Percentiles rank a stretch among this genome's conserved stretches.
Conservation (phyloP, 2,888 invertebrate genomes). For the Leucophenga montana region DNA sequence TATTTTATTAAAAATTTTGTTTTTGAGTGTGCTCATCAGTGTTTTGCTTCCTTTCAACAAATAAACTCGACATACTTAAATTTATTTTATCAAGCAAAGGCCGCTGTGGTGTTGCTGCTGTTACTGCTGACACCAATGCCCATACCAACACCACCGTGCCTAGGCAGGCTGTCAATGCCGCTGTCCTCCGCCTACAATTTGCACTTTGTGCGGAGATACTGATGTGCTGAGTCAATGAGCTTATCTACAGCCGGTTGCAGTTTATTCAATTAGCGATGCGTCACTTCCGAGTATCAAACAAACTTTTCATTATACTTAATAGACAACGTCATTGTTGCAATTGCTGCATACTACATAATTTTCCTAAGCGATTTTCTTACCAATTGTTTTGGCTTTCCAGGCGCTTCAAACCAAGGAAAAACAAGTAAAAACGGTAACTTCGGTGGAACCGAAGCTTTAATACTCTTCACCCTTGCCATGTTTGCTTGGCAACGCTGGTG, state of each 20-base stretch:
- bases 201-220: not conserved
- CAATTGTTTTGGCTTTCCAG: not conserved
- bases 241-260: not conserved
- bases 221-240: not conserved
- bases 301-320: not conserved
- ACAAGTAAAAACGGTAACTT: too few species aligned
- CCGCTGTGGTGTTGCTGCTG: not conserved
- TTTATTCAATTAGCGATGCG: constrained; percentile 11
- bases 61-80: not conserved
- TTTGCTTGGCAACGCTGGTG: too few species aligned
- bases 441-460: too few species aligned
- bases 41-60: not conserved
- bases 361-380: not conserved
- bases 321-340: not conserved
- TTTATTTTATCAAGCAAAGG: not conserved
- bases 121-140: not conserved
- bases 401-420: too few species aligned
- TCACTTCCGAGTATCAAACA: not conserved
- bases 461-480: too few species aligned
- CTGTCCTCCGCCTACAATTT: not conserved
- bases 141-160: not conserved
- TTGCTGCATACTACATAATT: not conserved
- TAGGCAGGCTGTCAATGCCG: not conserved
- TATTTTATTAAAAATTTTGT: not conserved
- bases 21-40: too few species aligned